Evolutionary conservation across 2,797 vertebrate genomes (phyloP).

Genomic region (Podargus strigoides): DNA sequence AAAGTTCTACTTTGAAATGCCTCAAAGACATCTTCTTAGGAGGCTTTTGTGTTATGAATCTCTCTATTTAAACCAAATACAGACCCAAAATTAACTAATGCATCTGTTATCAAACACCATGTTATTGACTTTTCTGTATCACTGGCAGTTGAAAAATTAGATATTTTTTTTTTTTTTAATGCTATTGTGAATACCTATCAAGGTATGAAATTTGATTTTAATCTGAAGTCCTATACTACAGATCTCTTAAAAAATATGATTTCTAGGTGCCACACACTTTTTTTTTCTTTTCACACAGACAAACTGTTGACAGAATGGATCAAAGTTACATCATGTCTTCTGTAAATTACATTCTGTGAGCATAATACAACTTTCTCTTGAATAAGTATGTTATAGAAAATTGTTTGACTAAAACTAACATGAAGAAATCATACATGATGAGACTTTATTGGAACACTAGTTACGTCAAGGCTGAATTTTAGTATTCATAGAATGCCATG

Average conservation of each 20-base stretch:
- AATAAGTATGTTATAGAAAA: neutral
- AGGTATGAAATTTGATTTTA: slow-evolving; percentile 24
- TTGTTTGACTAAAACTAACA: neutral
- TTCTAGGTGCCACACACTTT: neutral
- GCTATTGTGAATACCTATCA: neutral
- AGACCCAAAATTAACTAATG: too few species aligned
- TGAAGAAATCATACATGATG: neutral
- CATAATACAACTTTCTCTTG: neutral
- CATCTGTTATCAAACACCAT: neutral
- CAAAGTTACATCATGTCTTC: neutral
- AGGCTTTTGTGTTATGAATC: neutral
- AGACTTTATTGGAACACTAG: neutral
- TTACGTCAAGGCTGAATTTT: neutral
- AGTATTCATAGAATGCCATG: neutral
- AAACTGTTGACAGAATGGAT: neutral
- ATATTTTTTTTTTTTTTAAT: neutral
- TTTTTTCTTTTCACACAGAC: neutral
- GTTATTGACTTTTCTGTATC: slow-evolving; percentile 8
- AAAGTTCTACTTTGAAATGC: neutral
- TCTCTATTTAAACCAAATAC: too few species aligned
- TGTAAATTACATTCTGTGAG: neutral
- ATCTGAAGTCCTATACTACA: neutral
- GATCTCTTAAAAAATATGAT: neutral
- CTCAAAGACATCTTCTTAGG: neutral
- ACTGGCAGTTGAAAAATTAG: neutral